A percentile compares a stretch with the other conserved stretches of the same genome.
Evolutionary conservation across 2,888 invertebrate species (phyloP).

Genomic region (Scaptodrosophila latifasciaeformis): DNA sequence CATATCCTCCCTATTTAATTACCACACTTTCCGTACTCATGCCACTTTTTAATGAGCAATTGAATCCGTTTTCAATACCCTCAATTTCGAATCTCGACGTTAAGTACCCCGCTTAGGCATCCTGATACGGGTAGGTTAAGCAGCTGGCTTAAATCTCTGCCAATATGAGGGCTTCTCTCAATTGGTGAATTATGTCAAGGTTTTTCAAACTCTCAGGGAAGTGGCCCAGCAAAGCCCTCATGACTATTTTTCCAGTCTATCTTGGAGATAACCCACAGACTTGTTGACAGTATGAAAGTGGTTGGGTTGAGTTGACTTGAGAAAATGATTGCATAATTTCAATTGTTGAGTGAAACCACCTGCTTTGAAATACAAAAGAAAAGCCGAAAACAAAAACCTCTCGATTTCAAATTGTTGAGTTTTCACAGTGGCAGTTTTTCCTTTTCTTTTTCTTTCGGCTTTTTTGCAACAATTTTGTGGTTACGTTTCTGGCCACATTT

Average conservation of each 20-base stretch:
- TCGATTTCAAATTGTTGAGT: conserved; percentile 35
- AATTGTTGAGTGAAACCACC: conserved; percentile 29
- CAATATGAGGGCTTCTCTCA: conserved; percentile 13
- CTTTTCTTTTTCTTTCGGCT: conserved; percentile 5
- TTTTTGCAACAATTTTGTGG: background rate
- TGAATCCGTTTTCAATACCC: no score
- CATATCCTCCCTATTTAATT: no score
- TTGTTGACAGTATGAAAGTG: background rate
- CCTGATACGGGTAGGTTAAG: background rate
- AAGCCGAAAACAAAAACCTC: no score
- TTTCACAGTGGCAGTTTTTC: conserved; percentile 28
- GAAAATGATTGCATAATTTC: conserved; percentile 38
- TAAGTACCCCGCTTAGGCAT: conserved; percentile 3
- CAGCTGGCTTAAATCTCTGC: no score
- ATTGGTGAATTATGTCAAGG: conserved; percentile 45
- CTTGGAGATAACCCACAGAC: background rate
- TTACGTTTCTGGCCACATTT: no score
- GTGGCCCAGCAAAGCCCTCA: conserved; percentile 22
- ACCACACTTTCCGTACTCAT: no score
- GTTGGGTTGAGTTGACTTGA: no score
- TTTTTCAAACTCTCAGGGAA: no score
- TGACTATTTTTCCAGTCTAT: no score
- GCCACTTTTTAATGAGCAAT: no score
- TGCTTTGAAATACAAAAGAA: conserved; percentile 24
- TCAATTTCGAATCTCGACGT: no score